These are phyloP conservation scores for Haemorhous mexicanus DNA, from an alignment of 2,113 vertebrate species.

Conservation along the genomic window DNA sequence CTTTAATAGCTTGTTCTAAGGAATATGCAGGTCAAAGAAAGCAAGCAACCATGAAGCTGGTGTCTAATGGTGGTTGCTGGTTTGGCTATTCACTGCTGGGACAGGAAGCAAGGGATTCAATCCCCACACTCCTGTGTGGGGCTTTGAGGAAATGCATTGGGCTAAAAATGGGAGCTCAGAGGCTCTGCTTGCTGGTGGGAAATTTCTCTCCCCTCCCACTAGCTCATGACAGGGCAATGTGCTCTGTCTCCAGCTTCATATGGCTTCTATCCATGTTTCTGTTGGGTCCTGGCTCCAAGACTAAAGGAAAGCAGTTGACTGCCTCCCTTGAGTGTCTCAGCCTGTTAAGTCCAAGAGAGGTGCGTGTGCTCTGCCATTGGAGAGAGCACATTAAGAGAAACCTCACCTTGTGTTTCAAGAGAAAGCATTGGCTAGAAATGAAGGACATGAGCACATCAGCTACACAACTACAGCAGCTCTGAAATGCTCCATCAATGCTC, in stretches of 20 bases:
- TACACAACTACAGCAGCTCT: not conserved
- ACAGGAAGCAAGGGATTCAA: not conserved
- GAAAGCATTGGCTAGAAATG: not conserved
- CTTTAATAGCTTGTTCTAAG: not conserved
- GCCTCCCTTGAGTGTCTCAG: not conserved
- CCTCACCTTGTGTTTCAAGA: not conserved
- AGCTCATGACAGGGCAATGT: not conserved
- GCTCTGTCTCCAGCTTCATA: not conserved
- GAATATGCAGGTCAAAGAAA: not conserved
- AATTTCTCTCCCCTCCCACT: not conserved
- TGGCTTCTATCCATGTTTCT: not conserved
- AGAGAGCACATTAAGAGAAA: not conserved
- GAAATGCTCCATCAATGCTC: not conserved
- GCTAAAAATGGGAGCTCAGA: not conserved
- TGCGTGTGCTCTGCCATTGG: fast-evolving
- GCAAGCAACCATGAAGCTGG: not conserved
- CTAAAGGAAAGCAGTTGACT: not conserved
- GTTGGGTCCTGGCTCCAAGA: not conserved
- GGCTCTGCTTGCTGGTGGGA: not conserved
- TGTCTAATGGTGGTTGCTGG: not conserved
- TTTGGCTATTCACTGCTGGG: not conserved
- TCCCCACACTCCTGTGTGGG: fast-evolving
- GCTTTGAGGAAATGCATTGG: not conserved
- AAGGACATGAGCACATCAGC: not conserved
- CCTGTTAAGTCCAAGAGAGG: not conserved